Conservation (phyloP, 2,797 vertebrate genomes). For the Neostethus bicornis region DNA sequence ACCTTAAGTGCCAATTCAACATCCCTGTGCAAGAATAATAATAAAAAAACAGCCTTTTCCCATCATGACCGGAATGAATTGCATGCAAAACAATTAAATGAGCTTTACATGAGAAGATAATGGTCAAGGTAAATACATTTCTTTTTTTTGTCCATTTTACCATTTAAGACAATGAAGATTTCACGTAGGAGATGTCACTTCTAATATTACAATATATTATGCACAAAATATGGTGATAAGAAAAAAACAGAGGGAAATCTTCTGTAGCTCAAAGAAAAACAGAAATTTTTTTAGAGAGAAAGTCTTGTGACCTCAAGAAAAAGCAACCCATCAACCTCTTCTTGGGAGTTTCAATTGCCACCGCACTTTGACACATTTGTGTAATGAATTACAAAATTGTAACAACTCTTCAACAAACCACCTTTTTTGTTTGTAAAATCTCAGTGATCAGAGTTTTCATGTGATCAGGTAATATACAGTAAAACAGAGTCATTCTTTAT, state of each 20-base stretch:
- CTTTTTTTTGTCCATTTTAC: slow-evolving; percentile 64
- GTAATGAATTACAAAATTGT: slow-evolving; percentile 71
- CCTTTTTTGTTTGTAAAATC: slow-evolving; percentile 44
- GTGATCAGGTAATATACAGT: slow-evolving; percentile 51
- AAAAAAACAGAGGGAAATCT: slow-evolving; percentile 67
- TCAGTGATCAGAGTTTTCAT: slow-evolving; percentile 50
- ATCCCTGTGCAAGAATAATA: slow-evolving; percentile 68
- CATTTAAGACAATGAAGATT: slow-evolving; percentile 62
- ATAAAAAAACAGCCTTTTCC: slow-evolving; percentile 71
- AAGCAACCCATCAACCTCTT: slow-evolving; percentile 64
- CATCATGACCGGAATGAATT: slow-evolving; percentile 69
- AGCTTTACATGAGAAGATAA: slow-evolving; percentile 70
- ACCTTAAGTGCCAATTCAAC: slow-evolving; percentile 70
- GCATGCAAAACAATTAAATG: slow-evolving; percentile 79
- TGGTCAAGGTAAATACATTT: slow-evolving; percentile 70
- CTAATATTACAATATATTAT: slow-evolving; percentile 76
- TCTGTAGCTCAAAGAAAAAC: slow-evolving; percentile 61
- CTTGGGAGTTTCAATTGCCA: slow-evolving; percentile 39
- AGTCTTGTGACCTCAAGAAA: slow-evolving; percentile 59
- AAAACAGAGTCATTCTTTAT: slow-evolving; percentile 54
- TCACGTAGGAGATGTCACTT: slow-evolving; percentile 70
- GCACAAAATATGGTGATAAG: slow-evolving; percentile 70
- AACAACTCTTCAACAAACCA: slow-evolving; percentile 47
- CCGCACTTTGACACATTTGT: slow-evolving; percentile 61
- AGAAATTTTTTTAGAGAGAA: slow-evolving; percentile 56